Base-by-base conservation (phyloP, 2,888 invertebrate species). In the Pristionchus maxplancki region DNA sequence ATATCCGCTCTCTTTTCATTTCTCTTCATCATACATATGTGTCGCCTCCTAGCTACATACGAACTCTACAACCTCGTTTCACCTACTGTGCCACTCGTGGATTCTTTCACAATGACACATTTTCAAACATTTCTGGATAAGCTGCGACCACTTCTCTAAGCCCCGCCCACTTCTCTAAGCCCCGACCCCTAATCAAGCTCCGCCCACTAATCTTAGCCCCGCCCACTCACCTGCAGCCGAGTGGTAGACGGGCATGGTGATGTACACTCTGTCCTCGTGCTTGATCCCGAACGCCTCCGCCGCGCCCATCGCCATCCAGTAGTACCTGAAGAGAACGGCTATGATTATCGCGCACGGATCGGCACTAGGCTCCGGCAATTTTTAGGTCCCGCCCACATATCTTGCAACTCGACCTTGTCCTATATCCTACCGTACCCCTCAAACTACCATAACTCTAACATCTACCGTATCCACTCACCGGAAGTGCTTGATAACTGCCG, bases 181-280 rank as follows among this genome's bases (percentile, higher is more conserved):
- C 4, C 71, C 37, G 11, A 64, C 96, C 96, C 17, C 67, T 11
- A 44, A 44, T 44, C 44, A 24, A 34, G 44, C 44, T 31, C 37
- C 58, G 17, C 44, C n/a, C 13, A 37, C 44, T 40, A 5, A 17
- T n/a, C 86, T 11, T 48, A 44, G 20, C 28, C 3, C 67, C 37
- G 11, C 53, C 96, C 96, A 9, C 67, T 44, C 44, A 96, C 98
- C 98, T 8, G 98, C 98, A 0, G 98, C 98, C 0, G 98, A 97
- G 95, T 99, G 99, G 95, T 99, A 99, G 24, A 99, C 96, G 0
- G 99, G 99, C 95, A 99, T 96, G 0, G 98, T 97, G 28, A 97
- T 97, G 95, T 99, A 99, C 93, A 98, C 96, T 84, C 97, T 96
- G 95, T 99, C 98, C 71, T 96, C 96, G 0, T 94, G 93, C 11